phyloP scores from a whole-genome alignment of 30 jellyfish, hydroid and myxozoan genomes.

The Haliclystus octoradiatus region DNA sequence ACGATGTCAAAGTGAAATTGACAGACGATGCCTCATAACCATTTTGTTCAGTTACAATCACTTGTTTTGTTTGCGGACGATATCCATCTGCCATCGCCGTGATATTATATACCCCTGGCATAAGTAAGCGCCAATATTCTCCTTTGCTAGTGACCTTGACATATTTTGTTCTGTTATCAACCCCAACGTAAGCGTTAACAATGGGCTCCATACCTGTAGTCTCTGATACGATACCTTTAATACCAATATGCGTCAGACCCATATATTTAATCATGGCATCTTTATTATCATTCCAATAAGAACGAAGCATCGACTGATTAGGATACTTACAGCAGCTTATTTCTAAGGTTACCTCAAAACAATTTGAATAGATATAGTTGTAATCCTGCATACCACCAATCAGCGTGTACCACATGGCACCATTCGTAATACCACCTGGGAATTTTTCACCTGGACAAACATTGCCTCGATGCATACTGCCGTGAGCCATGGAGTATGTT shows the following conservation, averaged over 20 bases:
- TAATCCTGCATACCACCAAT: conserved; percentile 98
- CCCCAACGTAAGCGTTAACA: conserved; percentile 28
- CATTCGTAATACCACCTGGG: conserved; percentile 90
- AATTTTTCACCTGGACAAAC: conserved; percentile 54
- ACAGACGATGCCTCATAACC: background rate
- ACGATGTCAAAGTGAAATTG: background rate
- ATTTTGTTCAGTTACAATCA: background rate
- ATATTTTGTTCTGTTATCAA: conserved; percentile 37
- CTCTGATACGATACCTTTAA: conserved; percentile 63
- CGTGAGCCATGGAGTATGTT: conserved; percentile 60
- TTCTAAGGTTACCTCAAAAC: conserved; percentile 87
- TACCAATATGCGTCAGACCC: conserved; percentile 73
- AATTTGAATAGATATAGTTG: conserved; percentile 75
- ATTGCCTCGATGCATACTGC: conserved; percentile 61
- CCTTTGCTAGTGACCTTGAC: conserved; percentile 48
- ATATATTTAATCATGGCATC: conserved; percentile 52
- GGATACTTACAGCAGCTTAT: conserved; percentile 83
- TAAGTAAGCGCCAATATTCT: conserved; percentile 84
- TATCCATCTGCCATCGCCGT: conserved; percentile 7
- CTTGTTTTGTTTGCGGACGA: background rate
- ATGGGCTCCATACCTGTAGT: conserved; percentile 20
- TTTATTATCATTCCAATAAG: conserved; percentile 30
- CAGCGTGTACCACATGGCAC: conserved; percentile 82
- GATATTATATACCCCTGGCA: conserved; percentile 62
- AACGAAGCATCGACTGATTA: background rate